Evolutionary conservation across 2,797 vertebrate species (phyloP), one percentile per base, ranked within the genome.

Genomic region (Iguana delicatissima): DNA sequence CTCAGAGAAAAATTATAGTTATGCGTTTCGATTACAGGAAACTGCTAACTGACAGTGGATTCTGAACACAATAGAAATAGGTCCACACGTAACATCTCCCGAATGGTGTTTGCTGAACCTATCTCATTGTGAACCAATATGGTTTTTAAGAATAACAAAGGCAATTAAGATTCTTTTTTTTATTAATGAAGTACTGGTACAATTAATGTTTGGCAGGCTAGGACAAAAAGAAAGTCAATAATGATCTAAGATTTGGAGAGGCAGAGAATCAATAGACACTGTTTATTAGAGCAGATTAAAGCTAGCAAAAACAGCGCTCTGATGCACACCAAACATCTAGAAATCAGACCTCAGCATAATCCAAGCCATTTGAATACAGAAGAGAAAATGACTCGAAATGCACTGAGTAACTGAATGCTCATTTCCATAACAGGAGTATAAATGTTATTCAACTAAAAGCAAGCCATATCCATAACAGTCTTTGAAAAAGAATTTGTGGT

Each of bases 111-210:
- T 42, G 84, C 72, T 80, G 91, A 80, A 83, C 83, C 83, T 42
- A 85, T 52, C 35, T 50, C 76, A 84, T 42, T 89, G 94, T 93
- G 91, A 95, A 90, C 6, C 79, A 90, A 52, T 74, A 90, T 32
- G 12, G n/a, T 24, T 69, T 92, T 88, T 93, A 90, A 81, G 88
- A 88, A 64, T 92, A 73, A 73, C 80, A 67, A 90, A 46, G 59
- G 86, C 84, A 95, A 96, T 93, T 89, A 93, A 87, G 64, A 52
- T 55, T 92, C 94, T 85, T 77, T 95, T 94, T 62, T 79, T 93
- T 72, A 93, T 92, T 95, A 93, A 84, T 85, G 84, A 93, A 92
- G 26, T 87, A 64, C 87, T 86, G 35, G 26, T 59, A 82, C 38
- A 89, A 7, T 1, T 24, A 32, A 1, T 59, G 29, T 92, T 91